phyloP scores from a whole-genome alignment of 2,888 invertebrate species.

The Celastrina argiolus region DNA sequence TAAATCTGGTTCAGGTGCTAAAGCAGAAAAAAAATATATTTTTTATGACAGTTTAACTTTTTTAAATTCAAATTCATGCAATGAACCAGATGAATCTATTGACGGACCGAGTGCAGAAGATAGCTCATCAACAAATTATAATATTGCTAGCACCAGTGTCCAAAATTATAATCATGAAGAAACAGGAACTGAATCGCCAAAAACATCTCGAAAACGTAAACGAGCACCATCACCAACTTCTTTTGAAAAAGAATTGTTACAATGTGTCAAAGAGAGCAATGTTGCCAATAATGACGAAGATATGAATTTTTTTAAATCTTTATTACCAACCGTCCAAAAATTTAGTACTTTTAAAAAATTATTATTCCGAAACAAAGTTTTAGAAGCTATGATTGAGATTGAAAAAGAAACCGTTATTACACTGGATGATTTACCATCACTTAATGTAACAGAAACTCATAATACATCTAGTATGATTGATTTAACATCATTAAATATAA shows the following conservation, averaged over 20 bases:
- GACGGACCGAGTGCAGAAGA: conserved; percentile 19
- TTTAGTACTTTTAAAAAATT: conserved; percentile 34
- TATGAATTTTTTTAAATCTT: conserved; percentile 35
- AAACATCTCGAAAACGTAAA: conserved; percentile 33
- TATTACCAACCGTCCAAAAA: too few species aligned
- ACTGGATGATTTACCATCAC: conserved; percentile 26
- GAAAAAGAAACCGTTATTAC: conserved; percentile 35
- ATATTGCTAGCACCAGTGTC: conserved; percentile 6
- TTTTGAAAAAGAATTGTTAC: conserved; percentile 35
- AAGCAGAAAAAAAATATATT: conserved; percentile 23
- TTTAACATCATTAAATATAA: too few species aligned
- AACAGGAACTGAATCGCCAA: neutral
- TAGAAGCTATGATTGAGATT: conserved; percentile 28
- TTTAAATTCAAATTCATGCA: conserved; percentile 16
- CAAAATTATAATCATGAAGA: conserved; percentile 16
- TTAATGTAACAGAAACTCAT: too few species aligned
- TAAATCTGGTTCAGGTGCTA: conserved; percentile 35
- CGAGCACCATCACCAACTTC: conserved; percentile 32
- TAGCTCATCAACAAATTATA: neutral
- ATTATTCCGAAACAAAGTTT: conserved; percentile 35
- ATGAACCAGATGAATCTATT: conserved; percentile 32
- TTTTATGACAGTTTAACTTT: conserved; percentile 17
- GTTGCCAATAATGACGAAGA: conserved; percentile 33
- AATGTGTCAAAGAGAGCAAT: conserved; percentile 33
- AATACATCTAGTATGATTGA: too few species aligned